phyloP scores from a whole-genome alignment of 2,797 vertebrate genomes.

The Psittacula derbiana region DNA sequence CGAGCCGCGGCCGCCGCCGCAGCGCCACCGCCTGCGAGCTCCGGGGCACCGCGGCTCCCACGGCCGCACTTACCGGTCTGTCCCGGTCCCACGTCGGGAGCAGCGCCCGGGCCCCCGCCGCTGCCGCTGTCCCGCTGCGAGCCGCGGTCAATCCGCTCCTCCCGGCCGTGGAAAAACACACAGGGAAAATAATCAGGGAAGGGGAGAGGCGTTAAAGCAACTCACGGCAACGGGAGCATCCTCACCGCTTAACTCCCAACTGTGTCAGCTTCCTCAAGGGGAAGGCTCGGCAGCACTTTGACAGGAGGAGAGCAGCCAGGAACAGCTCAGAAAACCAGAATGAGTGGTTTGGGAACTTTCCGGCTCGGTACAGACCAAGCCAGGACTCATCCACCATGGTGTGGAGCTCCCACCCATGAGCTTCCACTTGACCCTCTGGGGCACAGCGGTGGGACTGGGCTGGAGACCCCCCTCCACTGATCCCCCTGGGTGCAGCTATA shows the following conservation, averaged over 20 bases:
- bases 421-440: not conserved
- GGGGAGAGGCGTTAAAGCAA: not conserved
- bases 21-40: slow-evolving; percentile 51
- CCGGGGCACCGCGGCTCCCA: not conserved
- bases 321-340: not conserved
- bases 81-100: not conserved
- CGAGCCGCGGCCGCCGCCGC: not conserved
- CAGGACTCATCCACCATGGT: not conserved
- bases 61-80: not conserved
- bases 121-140: not conserved
- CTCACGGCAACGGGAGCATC: not conserved
- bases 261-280: too few relatives aligned
- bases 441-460: not conserved
- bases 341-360: not conserved
- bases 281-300: not conserved
- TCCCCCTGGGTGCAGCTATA: not conserved
- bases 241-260: not conserved
- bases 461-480: not conserved
- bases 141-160: not conserved
- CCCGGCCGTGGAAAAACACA: not conserved
- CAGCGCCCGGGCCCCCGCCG: not conserved
- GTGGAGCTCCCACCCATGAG: not conserved
- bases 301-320: not conserved
- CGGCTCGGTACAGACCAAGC: not conserved
- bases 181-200: not conserved